Evolutionary conservation across 2,797 vertebrate species (phyloP).

Genomic region (Parauchenoglanis punctatus): DNA sequence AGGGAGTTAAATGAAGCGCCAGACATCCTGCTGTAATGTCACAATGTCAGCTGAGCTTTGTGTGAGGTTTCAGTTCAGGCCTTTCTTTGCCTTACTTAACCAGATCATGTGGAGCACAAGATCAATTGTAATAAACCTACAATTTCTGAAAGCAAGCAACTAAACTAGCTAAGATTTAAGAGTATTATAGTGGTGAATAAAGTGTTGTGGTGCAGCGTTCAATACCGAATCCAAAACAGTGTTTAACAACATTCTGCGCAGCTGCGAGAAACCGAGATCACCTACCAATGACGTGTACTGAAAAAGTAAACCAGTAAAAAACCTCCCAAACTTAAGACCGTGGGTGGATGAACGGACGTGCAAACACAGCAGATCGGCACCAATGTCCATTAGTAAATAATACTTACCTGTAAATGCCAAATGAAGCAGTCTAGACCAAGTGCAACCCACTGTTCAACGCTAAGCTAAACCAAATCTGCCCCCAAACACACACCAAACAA

Average conservation of each 20-base stretch:
- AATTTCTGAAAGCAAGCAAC: background rate
- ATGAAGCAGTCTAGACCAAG: background rate
- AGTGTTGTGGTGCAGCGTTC: background rate
- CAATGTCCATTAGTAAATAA: background rate
- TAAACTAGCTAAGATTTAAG: background rate
- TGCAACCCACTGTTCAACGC: background rate
- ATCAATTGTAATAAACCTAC: background rate
- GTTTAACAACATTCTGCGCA: background rate
- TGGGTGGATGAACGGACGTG: background rate
- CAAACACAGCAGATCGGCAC: background rate
- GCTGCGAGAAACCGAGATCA: background rate
- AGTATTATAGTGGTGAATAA: no score
- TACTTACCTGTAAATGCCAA: slow-evolving; percentile 1
- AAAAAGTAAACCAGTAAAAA: background rate
- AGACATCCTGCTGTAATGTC: background rate
- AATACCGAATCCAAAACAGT: background rate
- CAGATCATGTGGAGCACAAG: background rate
- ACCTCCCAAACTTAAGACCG: background rate
- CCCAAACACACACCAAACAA: background rate
- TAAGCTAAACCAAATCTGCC: background rate
- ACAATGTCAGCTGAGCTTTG: background rate
- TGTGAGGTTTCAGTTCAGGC: background rate
- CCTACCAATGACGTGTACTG: background rate
- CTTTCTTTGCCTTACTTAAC: background rate
- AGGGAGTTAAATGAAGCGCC: background rate